Percentiles rank a stretch among this genome's conserved stretches.
phyloP scores from a whole-genome alignment of 2,113 vertebrate species.

The Nicator chloris region DNA sequence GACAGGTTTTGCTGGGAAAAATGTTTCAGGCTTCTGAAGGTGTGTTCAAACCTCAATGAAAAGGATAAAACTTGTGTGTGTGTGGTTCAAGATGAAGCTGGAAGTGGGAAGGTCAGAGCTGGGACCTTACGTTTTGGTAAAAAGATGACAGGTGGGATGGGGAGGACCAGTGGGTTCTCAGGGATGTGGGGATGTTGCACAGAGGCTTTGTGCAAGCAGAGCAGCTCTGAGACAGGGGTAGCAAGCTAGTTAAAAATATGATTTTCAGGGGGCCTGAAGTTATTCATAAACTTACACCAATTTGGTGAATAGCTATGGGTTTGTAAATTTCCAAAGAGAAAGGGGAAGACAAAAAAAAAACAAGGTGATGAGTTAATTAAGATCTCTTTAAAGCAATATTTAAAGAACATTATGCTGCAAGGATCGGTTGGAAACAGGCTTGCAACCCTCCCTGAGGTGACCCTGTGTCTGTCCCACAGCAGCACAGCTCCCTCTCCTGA shows the following conservation, averaged over 20 bases:
- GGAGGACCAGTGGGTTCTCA: neutral
- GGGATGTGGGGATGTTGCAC: neutral
- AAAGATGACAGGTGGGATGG: neutral
- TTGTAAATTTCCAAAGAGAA: neutral
- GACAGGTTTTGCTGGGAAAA: neutral
- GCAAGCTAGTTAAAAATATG: neutral
- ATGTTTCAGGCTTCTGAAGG: neutral
- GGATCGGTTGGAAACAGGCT: neutral
- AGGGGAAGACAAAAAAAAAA: neutral
- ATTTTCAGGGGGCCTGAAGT: neutral
- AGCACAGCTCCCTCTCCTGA: conserved; percentile 41
- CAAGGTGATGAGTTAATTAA: neutral
- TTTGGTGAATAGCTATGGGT: neutral
- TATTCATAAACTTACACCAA: neutral
- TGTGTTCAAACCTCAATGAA: neutral
- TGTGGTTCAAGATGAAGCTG: neutral
- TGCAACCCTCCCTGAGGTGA: neutral
- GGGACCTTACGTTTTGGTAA: neutral
- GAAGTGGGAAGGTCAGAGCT: neutral
- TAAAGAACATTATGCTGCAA: neutral
- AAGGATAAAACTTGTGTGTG: neutral
- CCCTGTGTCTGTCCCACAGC: neutral
- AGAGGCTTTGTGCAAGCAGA: neutral
- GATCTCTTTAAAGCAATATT: neutral
- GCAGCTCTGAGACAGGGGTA: neutral